These are phyloP conservation scores for Drosophila paramelanica DNA, from an alignment of 2,888 invertebrate species.

Conservation along the genomic window DNA sequence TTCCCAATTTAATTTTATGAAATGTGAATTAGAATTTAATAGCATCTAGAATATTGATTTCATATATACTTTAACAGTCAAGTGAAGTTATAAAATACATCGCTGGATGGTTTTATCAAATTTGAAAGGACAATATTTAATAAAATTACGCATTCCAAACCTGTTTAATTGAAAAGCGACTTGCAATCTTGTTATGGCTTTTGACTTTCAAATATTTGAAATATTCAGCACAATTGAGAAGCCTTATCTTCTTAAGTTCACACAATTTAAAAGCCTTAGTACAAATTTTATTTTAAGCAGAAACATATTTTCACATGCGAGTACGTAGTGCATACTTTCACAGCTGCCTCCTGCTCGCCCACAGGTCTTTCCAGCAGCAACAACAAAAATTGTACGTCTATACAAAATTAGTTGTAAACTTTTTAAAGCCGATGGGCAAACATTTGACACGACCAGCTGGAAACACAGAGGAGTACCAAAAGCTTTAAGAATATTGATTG, in stretches of 20 bases:
- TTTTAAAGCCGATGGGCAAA: constrained; percentile 53
- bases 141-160: too few relatives aligned
- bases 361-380: constrained; percentile 1
- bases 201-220: too few relatives aligned
- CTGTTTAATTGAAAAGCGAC: too few relatives aligned
- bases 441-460: constrained; percentile 22
- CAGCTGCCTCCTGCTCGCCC: constrained; percentile 3
- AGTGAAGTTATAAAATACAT: too few relatives aligned
- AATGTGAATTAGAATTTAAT: too few relatives aligned
- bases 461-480: constrained; percentile 10
- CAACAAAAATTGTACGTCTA: constrained; percentile 16
- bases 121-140: too few relatives aligned
- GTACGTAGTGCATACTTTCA: not conserved
- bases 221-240: too few relatives aligned
- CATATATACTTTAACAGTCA: too few relatives aligned
- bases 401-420: constrained; percentile 39
- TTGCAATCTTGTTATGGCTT: too few relatives aligned
- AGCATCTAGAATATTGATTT: too few relatives aligned
- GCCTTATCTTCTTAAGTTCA: not conserved
- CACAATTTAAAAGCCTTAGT: not conserved
- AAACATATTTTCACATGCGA: not conserved
- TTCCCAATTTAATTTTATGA: too few relatives aligned
- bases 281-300: not conserved
- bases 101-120: too few relatives aligned
- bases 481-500: constrained; percentile 61